Conservation (phyloP, 2,797 vertebrate genomes). For the Sebastes cheni region DNA sequence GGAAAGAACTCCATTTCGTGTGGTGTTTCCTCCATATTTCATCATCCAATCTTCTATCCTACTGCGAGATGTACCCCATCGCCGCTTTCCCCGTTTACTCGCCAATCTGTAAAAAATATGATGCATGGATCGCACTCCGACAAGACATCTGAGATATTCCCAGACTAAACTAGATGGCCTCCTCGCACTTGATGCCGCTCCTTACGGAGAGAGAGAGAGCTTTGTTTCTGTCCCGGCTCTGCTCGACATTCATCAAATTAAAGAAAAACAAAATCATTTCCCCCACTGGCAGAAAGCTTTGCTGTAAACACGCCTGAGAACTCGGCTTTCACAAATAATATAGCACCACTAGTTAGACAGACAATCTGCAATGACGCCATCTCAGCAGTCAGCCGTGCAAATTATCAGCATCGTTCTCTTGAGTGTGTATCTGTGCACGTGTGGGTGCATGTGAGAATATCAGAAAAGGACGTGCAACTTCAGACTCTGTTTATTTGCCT, state of each 20-base stretch:
- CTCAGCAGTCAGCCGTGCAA: not conserved
- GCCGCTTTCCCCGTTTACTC: slow-evolving; percentile 26
- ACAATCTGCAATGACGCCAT: slow-evolving; percentile 20
- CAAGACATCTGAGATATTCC: slow-evolving; percentile 20
- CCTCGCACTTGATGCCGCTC: not conserved
- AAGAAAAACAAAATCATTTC: slow-evolving; percentile 25
- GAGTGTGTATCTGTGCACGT: not conserved
- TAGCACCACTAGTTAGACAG: slow-evolving; percentile 23
- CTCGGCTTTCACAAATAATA: slow-evolving; percentile 36
- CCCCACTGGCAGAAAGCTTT: slow-evolving; percentile 2
- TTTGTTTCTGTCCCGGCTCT: not conserved
- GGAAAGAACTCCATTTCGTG: slow-evolving; percentile 28
- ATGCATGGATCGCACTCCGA: slow-evolving; percentile 12
- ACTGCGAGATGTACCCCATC: slow-evolving; percentile 33
- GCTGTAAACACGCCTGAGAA: slow-evolving; percentile 15
- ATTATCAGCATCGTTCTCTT: not conserved
- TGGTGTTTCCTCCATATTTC: slow-evolving; percentile 67
- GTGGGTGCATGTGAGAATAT: not conserved
- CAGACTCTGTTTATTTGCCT: slow-evolving; percentile 35
- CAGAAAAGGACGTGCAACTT: not conserved
- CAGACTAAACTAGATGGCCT: slow-evolving; percentile 10
- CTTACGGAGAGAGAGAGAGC: not conserved
- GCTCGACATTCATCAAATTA: slow-evolving; percentile 28
- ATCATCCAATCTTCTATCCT: slow-evolving; percentile 68
- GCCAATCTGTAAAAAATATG: slow-evolving; percentile 41